A percentile compares a stretch with the other conserved stretches of the same genome.
Evolutionary conservation across 2,888 invertebrate species (phyloP).

Genomic region (Drosophila anomalipes): DNA sequence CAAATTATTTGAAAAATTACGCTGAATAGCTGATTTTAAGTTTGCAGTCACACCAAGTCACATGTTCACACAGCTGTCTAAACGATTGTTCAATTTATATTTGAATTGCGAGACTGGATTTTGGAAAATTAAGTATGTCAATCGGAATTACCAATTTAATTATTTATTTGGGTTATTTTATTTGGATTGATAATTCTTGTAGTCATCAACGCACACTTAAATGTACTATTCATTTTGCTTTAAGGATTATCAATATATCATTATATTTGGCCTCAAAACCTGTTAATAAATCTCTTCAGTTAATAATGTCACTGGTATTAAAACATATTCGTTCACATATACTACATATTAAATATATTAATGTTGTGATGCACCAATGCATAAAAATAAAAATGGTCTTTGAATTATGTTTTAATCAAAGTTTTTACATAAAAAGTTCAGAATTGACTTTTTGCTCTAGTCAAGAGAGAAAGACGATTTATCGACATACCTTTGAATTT

Average conservation of each 20-base stretch:
- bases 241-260: background rate
- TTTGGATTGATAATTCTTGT: background rate
- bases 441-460: background rate
- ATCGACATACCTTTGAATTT: slow-evolving; percentile 30
- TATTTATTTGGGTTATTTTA: background rate
- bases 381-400: background rate
- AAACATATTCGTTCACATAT: background rate
- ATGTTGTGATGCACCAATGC: background rate
- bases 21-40: slow-evolving; percentile 19
- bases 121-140: background rate
- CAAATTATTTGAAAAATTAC: slow-evolving; percentile 42
- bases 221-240: background rate
- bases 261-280: background rate
- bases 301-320: background rate
- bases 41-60: slow-evolving; percentile 15
- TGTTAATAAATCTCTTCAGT: background rate
- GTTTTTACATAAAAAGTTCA: background rate
- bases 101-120: background rate
- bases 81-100: slow-evolving; percentile 32
- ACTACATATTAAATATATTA: background rate
- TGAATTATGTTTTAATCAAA: background rate
- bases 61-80: background rate
- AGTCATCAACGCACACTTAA: background rate
- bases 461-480: background rate
- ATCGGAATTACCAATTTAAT: background rate